Conservation (phyloP, 2,888 invertebrate species). For the Trissoscelio sp. region DNA sequence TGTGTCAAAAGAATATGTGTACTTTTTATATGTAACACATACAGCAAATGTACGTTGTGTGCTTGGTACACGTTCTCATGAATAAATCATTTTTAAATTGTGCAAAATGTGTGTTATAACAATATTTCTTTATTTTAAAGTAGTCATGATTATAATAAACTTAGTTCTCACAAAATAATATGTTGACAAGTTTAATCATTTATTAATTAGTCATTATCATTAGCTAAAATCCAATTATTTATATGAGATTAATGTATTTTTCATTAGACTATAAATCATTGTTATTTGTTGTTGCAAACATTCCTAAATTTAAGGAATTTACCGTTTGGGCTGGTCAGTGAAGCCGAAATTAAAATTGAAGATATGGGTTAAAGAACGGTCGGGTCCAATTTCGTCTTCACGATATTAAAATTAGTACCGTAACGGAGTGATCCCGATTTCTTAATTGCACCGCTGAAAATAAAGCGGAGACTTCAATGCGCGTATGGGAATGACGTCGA, state of each 20-base stretch:
- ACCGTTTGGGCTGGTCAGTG: conserved; percentile 60
- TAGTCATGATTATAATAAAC: too few species aligned
- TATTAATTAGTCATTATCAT: background rate
- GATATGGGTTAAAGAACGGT: conserved; percentile 50
- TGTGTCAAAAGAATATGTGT: conserved; percentile 51
- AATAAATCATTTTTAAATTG: conserved; percentile 53
- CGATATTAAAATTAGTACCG: conserved; percentile 36
- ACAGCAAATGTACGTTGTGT: conserved; percentile 14
- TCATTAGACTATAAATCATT: background rate
- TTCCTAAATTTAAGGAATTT: conserved; percentile 30
- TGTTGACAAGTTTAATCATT: background rate
- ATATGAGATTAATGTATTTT: background rate
- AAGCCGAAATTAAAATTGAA: conserved; percentile 54
- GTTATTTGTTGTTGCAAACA: background rate
- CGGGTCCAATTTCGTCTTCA: conserved; percentile 31
- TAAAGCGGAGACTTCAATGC: conserved; percentile 57
- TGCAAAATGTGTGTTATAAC: conserved; percentile 36
- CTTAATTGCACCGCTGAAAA: conserved; percentile 34
- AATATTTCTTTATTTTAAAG: background rate
- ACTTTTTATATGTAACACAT: conserved; percentile 56
- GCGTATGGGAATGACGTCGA: conserved; percentile 15
- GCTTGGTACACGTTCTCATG: conserved; percentile 30
- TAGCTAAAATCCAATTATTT: background rate
- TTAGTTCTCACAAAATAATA: background rate
- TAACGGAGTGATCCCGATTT: conserved; percentile 26